These are phyloP conservation scores for Muntiacus muntjak DNA, from an alignment of 2,113 vertebrate genomes.

Conservation along the genomic window DNA sequence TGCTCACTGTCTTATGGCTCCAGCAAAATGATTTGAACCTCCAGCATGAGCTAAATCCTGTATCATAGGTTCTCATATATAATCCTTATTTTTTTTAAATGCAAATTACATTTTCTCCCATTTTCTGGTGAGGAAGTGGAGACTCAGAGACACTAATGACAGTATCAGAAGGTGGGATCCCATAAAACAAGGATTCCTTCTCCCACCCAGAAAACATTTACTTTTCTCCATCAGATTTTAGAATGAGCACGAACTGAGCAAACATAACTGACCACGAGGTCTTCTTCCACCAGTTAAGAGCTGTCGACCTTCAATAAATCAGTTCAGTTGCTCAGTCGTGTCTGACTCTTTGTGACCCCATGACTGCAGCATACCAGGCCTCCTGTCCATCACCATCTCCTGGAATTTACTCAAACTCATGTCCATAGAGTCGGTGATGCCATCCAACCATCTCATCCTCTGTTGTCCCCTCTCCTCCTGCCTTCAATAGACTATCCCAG, in stretches of 20 bases:
- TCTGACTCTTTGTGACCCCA: neutral
- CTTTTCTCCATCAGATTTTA: neutral
- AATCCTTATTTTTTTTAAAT: neutral
- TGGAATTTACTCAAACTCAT: neutral
- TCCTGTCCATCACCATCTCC: neutral
- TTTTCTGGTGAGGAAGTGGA: neutral
- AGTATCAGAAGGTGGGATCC: neutral
- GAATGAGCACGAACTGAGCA: neutral
- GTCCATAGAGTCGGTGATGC: neutral
- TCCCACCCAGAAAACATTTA: neutral
- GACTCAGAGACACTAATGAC: neutral
- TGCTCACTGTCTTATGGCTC: neutral
- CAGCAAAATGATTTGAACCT: neutral
- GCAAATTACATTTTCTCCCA: neutral
- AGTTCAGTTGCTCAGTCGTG: neutral
- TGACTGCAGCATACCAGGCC: fast-evolving
- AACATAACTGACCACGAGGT: neutral
- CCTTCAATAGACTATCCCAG: neutral
- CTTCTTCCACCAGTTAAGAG: fast-evolving
- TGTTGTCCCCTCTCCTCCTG: neutral
- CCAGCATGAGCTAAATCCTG: neutral
- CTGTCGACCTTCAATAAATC: neutral
- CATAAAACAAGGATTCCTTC: neutral
- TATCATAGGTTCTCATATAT: neutral
- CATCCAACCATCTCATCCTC: neutral